Conservation (phyloP, 2,113 vertebrate species). For the Phaethon lepturus region DNA sequence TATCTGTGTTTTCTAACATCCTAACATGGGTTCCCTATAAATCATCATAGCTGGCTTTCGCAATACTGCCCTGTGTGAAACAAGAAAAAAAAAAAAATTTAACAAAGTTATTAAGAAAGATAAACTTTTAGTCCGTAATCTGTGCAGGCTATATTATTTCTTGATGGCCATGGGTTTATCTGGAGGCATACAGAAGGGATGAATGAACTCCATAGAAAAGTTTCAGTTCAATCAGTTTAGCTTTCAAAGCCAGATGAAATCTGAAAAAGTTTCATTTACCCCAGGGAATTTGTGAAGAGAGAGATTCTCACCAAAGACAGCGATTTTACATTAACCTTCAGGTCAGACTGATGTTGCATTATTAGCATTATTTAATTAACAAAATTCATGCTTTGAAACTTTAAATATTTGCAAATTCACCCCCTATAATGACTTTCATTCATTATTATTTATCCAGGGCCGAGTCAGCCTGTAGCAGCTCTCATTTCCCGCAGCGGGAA, state of each 20-base stretch:
- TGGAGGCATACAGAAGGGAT: background rate
- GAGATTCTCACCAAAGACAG: slow-evolving; percentile 36
- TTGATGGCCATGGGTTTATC: background rate
- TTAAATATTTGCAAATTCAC: slow-evolving; percentile 67
- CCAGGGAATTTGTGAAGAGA: slow-evolving; percentile 19
- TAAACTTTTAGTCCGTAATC: background rate
- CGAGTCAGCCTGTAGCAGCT: slow-evolving; percentile 11
- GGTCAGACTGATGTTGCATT: slow-evolving; percentile 23
- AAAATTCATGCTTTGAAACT: slow-evolving; percentile 47
- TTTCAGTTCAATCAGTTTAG: background rate
- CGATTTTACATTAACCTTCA: slow-evolving; percentile 20
- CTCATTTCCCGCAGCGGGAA: background rate
- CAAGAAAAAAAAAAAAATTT: background rate
- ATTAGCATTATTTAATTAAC: slow-evolving; percentile 64
- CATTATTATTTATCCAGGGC: slow-evolving; percentile 58
- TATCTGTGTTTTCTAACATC: background rate
- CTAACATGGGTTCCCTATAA: background rate
- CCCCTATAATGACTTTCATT: slow-evolving; percentile 56
- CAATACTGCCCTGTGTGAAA: background rate
- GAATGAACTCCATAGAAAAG: slow-evolving; percentile 24
- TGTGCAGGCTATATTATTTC: background rate
- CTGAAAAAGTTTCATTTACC: slow-evolving; percentile 26
- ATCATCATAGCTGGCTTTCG: background rate
- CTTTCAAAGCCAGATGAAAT: slow-evolving; percentile 37
- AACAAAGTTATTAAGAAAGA: background rate